These are phyloP conservation scores for Schizothorax lantsangensis DNA, from an alignment of 2,797 vertebrate species.

Conservation along the genomic window DNA sequence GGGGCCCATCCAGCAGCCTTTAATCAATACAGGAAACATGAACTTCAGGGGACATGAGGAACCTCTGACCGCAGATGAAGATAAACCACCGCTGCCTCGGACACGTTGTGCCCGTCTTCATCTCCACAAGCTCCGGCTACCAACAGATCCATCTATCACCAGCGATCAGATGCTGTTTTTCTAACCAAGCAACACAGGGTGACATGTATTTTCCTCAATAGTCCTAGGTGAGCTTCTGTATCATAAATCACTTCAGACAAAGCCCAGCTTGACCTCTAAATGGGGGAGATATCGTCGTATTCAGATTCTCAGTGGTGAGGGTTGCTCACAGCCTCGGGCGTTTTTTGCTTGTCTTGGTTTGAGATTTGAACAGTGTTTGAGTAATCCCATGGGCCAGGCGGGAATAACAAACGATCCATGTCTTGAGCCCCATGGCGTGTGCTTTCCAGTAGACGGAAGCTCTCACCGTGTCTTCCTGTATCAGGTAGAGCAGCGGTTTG, in stretches of 20 bases:
- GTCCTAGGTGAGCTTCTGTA: conserved; percentile 91
- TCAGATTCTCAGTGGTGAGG: conserved; percentile 90
- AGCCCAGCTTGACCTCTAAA: conserved; percentile 96
- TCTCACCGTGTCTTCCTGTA: conserved; percentile 55
- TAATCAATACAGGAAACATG: conserved; percentile 85
- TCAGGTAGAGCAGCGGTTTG: conserved; percentile 4
- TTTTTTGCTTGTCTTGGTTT: conserved; percentile 78
- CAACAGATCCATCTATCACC: conserved; percentile 85
- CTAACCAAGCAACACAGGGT: conserved; percentile 81
- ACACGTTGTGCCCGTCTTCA: conserved; percentile 79
- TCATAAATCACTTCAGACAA: conserved; percentile 95
- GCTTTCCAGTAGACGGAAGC: conserved; percentile 54
- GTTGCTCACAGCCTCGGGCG: conserved; percentile 87
- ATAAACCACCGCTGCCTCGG: conserved; percentile 84
- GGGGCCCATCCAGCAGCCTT: conserved; percentile 80
- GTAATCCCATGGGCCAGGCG: conserved; percentile 79
- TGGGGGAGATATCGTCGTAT: conserved; percentile 91
- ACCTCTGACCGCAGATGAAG: conserved; percentile 81
- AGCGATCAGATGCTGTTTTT: conserved; percentile 84
- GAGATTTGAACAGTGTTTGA: conserved; percentile 88
- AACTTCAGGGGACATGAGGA: conserved; percentile 78
- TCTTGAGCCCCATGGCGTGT: conserved; percentile 61
- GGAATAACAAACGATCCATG: conserved; percentile 75
- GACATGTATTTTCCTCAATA: conserved; percentile 83
- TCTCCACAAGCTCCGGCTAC: conserved; percentile 77